A percentile compares a stretch with the other conserved stretches of the same genome.
Evolutionary conservation across 1,140 invertebrate genomes (phyloP).

Genomic region (Panulirus ornatus): DNA sequence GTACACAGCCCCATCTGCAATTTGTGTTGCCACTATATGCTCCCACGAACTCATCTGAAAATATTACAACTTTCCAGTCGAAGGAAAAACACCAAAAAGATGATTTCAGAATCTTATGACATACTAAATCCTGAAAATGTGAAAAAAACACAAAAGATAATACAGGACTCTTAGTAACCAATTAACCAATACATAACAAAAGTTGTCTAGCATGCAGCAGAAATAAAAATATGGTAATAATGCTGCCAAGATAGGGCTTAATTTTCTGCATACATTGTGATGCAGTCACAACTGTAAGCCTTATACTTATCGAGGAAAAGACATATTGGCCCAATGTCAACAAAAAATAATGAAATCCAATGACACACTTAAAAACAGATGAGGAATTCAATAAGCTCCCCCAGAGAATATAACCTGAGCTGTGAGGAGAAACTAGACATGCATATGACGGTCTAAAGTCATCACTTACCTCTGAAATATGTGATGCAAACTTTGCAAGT

Average conservation of each 20-base stretch:
- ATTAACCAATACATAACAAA: background rate
- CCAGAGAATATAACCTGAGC: no score
- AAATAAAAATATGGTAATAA: no score
- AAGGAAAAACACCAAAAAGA: background rate
- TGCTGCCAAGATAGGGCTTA: no score
- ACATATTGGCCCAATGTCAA: no score
- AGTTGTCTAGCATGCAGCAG: background rate
- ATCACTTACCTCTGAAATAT: constrained; percentile 62
- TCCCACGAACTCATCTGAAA: constrained; percentile 80
- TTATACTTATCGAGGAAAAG: no score
- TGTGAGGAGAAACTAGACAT: no score
- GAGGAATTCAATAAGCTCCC: no score
- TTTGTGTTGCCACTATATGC: constrained; percentile 79
- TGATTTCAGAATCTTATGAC: background rate
- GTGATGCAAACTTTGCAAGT: constrained; percentile 43
- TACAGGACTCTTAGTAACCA: background rate
- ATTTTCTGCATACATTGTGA: no score
- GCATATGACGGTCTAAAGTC: no score
- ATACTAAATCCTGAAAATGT: background rate
- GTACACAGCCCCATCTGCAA: constrained; percentile 80
- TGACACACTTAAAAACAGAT: no score
- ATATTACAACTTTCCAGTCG: background rate
- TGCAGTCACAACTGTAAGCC: no score
- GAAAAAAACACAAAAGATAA: background rate
- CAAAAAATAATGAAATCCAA: no score